Base-by-base conservation (phyloP, 92 coral and sea anemone species). In the Palythoa caribaeorum region DNA sequence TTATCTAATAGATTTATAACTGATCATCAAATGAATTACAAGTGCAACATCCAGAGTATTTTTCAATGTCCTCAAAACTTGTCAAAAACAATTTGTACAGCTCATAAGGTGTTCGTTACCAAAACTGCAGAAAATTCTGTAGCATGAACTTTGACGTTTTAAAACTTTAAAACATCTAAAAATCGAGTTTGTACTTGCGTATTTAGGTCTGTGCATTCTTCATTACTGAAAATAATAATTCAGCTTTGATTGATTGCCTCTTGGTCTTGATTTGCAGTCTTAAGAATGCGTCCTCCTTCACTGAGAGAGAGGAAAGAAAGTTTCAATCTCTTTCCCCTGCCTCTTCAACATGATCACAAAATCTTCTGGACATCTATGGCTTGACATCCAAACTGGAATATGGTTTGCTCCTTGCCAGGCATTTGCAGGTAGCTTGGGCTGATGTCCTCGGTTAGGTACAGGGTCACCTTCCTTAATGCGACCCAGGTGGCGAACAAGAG, bases 331-430 rank as follows among this genome's bases (percentile, higher is more conserved):
- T 71, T 71, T 71, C 76, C 15, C 38, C 76, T 71, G 76, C 12
- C 76, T 71, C 76, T 71, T 71, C 76, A 71, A 28, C 76, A 47
- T 71, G 76, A 71, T 71, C 4, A 71, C 76, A 71, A 71, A 71
- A 71, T 71, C 76, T 71, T 71, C 66, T 52, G 81, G 40, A 77
- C 81, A 51, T 21, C 81, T 77, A 66, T 21, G 47, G 66, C 68
- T 77, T 35, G 81, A 20, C 17, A 66, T 77, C 81, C 81, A 77
- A n/a, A 77, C 81, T 8, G 81, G 81, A 77, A 77, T 66, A 54
- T 77, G 81, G 81, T 77, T 77, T 52, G 81, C 81, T 73, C 53
- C 77, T 40, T 38, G 77, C 77, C 77, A 73, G 51, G 54, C 77
- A 73, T 73, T 73, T 44, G 50, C 20, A 44, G 77, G 77, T 6